These are phyloP conservation scores for Thereva unica DNA, from an alignment of 2,888 invertebrate species.

Conservation along the genomic window DNA sequence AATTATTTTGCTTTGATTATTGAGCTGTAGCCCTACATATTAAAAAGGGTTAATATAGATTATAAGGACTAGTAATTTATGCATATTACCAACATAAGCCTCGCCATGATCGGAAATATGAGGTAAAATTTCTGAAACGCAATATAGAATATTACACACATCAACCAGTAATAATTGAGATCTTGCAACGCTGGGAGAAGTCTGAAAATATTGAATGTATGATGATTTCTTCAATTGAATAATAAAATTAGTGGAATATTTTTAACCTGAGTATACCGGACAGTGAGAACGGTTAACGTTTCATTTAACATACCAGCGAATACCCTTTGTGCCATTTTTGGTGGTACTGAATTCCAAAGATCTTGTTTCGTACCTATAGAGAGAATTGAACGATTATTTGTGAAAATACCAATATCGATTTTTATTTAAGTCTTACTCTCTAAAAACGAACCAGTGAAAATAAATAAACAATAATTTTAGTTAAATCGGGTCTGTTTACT, in stretches of 20 bases:
- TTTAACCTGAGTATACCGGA: conserved; percentile 76
- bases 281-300: conserved; percentile 77
- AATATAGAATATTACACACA: conserved; percentile 75
- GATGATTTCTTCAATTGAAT: conserved; percentile 8
- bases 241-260: conserved; percentile 14
- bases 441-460: too few relatives aligned
- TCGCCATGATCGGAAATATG: conserved; percentile 68
- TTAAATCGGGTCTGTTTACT: too few relatives aligned
- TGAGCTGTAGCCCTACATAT: conserved; percentile 63
- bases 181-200: conserved; percentile 66
- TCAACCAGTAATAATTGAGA: conserved; percentile 69
- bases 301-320: conserved; percentile 86
- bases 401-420: too few relatives aligned
- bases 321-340: conserved; percentile 83
- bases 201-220: conserved; percentile 56
- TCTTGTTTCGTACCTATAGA: conserved; percentile 74
- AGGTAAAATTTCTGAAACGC: conserved; percentile 74
- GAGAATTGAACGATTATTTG: not conserved
- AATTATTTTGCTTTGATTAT: conserved; percentile 69
- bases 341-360: conserved; percentile 86
- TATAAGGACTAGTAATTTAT: conserved; percentile 8
- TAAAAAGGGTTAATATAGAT: conserved; percentile 46
- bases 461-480: too few relatives aligned
- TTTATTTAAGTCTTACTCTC: too few relatives aligned
- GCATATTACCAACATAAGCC: conserved; percentile 54